These are phyloP conservation scores for Notiomystis cincta DNA, from an alignment of 2,113 vertebrate species.

Conservation along the genomic window DNA sequence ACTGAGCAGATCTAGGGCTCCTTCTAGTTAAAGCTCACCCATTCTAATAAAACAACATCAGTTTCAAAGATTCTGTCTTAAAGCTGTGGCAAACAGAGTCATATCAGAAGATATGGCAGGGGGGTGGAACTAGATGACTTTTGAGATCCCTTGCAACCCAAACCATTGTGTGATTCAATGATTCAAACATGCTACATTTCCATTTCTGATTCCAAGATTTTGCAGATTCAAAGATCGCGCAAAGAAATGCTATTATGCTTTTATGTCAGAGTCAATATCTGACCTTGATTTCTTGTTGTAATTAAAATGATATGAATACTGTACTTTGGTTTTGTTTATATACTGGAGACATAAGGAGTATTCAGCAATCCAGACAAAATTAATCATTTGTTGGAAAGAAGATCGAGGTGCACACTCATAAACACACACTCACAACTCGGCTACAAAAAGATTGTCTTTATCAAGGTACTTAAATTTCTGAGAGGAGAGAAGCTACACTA, in stretches of 20 bases:
- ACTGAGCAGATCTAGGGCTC: neutral
- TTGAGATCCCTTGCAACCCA: neutral
- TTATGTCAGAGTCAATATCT: neutral
- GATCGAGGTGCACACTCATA: neutral
- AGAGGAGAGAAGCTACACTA: neutral
- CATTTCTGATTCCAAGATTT: neutral
- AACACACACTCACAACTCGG: neutral
- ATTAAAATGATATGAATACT: neutral
- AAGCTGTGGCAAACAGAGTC: neutral
- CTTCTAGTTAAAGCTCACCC: neutral
- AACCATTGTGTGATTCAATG: neutral
- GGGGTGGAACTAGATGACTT: accelerated
- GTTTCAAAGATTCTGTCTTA: neutral
- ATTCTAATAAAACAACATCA: neutral
- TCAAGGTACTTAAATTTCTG: neutral
- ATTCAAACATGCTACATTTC: neutral
- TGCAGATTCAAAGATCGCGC: neutral
- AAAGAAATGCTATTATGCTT: neutral
- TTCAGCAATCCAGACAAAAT: neutral
- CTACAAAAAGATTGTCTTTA: neutral
- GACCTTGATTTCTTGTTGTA: neutral
- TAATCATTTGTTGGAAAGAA: neutral
- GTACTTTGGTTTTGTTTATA: neutral
- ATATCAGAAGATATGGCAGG: neutral
- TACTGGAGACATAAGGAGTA: neutral